Conservation (phyloP, 2,888 invertebrate species). For the Heliconius aoede region DNA sequence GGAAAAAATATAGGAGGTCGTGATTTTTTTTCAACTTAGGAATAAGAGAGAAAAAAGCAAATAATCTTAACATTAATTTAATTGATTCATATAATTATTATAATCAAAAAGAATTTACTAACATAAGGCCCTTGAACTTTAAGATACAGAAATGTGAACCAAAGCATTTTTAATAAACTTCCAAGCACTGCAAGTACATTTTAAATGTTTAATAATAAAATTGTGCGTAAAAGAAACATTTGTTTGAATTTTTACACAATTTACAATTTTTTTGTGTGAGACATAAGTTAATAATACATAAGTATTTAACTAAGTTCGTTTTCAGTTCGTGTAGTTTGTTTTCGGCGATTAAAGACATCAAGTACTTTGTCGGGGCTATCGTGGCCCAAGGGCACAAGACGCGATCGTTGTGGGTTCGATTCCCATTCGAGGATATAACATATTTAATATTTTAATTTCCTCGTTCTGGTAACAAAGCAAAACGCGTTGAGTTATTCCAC, state of each 20-base stretch:
- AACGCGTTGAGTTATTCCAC: no score
- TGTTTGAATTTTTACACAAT: not conserved
- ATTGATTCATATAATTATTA: not conserved
- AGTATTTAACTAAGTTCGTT: no score
- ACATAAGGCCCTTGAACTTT: conserved; percentile 5
- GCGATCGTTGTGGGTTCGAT: not conserved
- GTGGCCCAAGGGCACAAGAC: no score
- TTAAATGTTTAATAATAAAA: conserved; percentile 25
- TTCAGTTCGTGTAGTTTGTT: no score
- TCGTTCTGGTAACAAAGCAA: no score
- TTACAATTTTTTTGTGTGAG: not conserved
- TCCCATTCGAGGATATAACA: no score
- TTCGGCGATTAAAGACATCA: no score
- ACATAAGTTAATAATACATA: not conserved
- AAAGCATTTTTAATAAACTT: conserved; percentile 19
- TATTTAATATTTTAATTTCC: no score
- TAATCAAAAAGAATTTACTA: conserved; percentile 23
- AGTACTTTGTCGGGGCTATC: not conserved
- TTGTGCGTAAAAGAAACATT: not conserved
- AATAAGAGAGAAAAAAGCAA: not conserved
- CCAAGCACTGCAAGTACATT: conserved; percentile 10
- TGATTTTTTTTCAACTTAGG: no score
- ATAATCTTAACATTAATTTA: not conserved
- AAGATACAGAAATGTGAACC: conserved; percentile 5
- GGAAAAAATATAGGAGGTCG: no score